phyloP scores from a whole-genome alignment of 2,888 invertebrate genomes.

The Megalurothrips usitatus region DNA sequence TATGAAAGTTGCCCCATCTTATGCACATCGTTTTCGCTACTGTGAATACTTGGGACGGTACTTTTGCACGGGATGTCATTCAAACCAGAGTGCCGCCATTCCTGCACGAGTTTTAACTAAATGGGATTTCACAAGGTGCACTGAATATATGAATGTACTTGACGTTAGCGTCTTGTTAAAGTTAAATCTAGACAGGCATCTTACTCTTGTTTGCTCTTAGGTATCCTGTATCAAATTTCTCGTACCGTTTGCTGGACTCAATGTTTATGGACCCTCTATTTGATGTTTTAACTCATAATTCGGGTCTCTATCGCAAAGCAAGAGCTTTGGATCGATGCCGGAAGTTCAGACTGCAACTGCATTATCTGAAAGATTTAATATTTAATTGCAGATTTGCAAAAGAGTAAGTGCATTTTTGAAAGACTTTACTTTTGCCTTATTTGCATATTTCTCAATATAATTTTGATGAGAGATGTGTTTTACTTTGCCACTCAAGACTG shows the following conservation, averaged over 20 bases:
- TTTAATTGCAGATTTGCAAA: slow-evolving; percentile 62
- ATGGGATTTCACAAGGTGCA: slow-evolving; percentile 59
- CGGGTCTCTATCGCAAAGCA: slow-evolving; percentile 59
- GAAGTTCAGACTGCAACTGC: slow-evolving; percentile 60
- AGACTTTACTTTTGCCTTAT: too few species aligned
- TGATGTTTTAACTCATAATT: slow-evolving; percentile 66
- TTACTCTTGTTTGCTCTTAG: slow-evolving; percentile 47
- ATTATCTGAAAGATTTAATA: slow-evolving; percentile 66
- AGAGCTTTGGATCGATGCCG: slow-evolving; percentile 58
- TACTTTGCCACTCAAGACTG: slow-evolving; percentile 47
- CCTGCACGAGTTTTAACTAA: slow-evolving; percentile 62
- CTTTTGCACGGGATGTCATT: slow-evolving; percentile 83
- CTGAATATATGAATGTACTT: slow-evolving; percentile 33
- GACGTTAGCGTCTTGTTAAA: not conserved
- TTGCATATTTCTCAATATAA: not conserved
- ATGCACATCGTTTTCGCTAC: slow-evolving; percentile 69
- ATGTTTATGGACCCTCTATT: slow-evolving; percentile 75
- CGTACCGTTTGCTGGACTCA: slow-evolving; percentile 68
- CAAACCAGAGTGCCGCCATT: slow-evolving; percentile 67
- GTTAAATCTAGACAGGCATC: not conserved
- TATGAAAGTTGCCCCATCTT: slow-evolving; percentile 67
- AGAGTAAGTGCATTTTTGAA: slow-evolving; percentile 49
- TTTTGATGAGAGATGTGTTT: slow-evolving; percentile 20
- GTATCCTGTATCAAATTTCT: slow-evolving; percentile 78
- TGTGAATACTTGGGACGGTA: slow-evolving; percentile 80